Percentiles rank a stretch among this genome's conserved stretches.
Evolutionary conservation across 2,888 invertebrate species (phyloP).

Genomic region (Meiosimyza decipiens): DNA sequence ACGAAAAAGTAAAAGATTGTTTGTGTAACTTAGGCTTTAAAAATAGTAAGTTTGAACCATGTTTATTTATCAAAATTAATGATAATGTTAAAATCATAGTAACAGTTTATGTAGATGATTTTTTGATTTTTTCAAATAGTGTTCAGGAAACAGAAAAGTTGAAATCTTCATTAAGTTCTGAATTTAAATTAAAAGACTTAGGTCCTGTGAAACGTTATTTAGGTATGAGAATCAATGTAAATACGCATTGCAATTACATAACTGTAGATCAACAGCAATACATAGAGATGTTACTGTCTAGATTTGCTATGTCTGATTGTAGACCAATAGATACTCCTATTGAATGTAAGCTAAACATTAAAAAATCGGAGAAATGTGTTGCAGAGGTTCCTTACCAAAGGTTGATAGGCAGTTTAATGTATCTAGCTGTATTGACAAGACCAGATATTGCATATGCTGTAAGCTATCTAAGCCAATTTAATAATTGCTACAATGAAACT

Average conservation of each 20-base stretch:
- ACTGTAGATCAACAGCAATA: constrained; percentile 25
- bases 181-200: no score
- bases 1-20: no score
- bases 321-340: constrained; percentile 22
- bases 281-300: constrained; percentile 18
- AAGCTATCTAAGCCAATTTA: constrained; percentile 5
- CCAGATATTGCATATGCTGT: no score
- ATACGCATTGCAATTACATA: constrained; percentile 11
- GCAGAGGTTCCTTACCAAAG: background rate
- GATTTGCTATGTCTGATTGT: constrained; percentile 27
- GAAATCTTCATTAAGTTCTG: no score
- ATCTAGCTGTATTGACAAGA: background rate
- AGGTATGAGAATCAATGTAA: constrained; percentile 6
- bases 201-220: no score
- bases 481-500: background rate
- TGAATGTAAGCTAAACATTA: constrained; percentile 16
- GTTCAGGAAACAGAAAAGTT: no score
- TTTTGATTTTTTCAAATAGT: no score
- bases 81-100: no score
- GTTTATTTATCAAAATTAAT: no score
- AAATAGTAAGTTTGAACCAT: no score
- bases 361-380: constrained; percentile 15
- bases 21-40: no score
- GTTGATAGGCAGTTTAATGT: background rate
- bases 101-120: no score